phyloP scores from a whole-genome alignment of 2,888 invertebrate species.

The Drosophila sordidula region DNA sequence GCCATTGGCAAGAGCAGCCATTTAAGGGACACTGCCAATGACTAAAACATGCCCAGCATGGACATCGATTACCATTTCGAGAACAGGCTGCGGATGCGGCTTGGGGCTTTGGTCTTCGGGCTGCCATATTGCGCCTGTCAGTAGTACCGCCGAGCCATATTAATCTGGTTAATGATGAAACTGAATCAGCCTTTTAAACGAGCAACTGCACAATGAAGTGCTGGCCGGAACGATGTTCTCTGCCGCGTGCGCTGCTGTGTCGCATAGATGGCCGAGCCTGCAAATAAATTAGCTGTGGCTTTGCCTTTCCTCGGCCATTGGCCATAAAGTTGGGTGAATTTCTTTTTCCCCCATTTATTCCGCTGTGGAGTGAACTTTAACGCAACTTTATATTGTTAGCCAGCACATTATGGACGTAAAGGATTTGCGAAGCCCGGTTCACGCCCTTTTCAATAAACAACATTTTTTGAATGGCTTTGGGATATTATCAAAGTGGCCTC shows the following conservation, averaged over 20 bases:
- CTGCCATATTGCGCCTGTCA: slow-evolving; percentile 80
- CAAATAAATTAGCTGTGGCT: slow-evolving; percentile 80
- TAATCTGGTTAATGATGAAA: slow-evolving; percentile 86
- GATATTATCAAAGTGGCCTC: slow-evolving; percentile 18
- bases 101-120: slow-evolving; percentile 12
- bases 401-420: slow-evolving; percentile 17
- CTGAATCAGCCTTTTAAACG: slow-evolving; percentile 85
- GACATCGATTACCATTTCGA: slow-evolving; percentile 66
- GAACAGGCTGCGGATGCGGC: slow-evolving; percentile 43
- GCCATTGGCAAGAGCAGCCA: slow-evolving; percentile 45
- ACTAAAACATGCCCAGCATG: slow-evolving; percentile 63
- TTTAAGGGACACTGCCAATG: slow-evolving; percentile 44
- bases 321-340: slow-evolving; percentile 59
- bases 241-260: slow-evolving; percentile 34
- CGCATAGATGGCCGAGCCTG: slow-evolving; percentile 73
- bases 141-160: slow-evolving; percentile 83
- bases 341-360: slow-evolving; percentile 11
- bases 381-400: slow-evolving; percentile 51
- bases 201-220: slow-evolving; percentile 79
- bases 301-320: slow-evolving; percentile 55
- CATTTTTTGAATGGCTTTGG: slow-evolving; percentile 28
- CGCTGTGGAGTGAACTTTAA: slow-evolving; percentile 49
- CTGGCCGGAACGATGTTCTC: slow-evolving; percentile 26
- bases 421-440: slow-evolving; percentile 6
- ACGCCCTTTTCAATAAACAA: slow-evolving; percentile 17